Base-by-base conservation (phyloP, 2,888 invertebrate species). In the Tineola bisselliella region DNA sequence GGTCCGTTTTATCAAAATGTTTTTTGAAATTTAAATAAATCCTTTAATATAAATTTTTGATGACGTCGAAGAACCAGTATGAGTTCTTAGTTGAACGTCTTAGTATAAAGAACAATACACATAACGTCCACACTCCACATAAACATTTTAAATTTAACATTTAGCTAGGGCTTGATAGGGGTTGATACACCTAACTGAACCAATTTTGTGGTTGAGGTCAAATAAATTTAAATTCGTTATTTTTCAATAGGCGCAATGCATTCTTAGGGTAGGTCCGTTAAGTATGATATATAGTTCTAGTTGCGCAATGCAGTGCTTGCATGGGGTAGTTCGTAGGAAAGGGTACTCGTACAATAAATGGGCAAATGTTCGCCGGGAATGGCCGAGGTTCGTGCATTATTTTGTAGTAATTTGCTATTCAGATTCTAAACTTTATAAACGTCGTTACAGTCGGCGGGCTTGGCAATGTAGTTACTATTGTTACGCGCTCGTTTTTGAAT, bases 291-390 rank as follows among this genome's bases (percentile, higher is more conserved):
- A 33, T 84, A 74, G 79, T 74, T 71, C 72, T 73, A 67, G 77
- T 79, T 78, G 82, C 82, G 86, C 86, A 86, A 76, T 86, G 86
- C 86, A 84, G 84, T 82, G 67, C 78, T 73, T 70, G 76, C 80
- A 82, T 80, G 78, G 83, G 80, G 79, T 77, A 72, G 75, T 68
- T 67, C 56, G 19, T 58, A 58, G n/a, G 54, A 25, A 58, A 58
- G 58, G 58, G 58, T 58, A 56, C n/a, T 19, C 19, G 58, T 13
- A 58, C 31, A 58, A 58, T 58, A 58, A 58, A 58, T 33, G 58
- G 54, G 33, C 58, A 58, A 58, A 30, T 33, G 58, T 33, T 58
- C 19, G 56, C 33, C 33, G 31, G 33, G 58, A 58, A 58, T 58
- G 58, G 33, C 15, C 58, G 58, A 58, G 58, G 33, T 58, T 58